Evolutionary conservation across 92 coral and sea anemone species (phyloP).

Genomic region (Siderastrea radians): DNA sequence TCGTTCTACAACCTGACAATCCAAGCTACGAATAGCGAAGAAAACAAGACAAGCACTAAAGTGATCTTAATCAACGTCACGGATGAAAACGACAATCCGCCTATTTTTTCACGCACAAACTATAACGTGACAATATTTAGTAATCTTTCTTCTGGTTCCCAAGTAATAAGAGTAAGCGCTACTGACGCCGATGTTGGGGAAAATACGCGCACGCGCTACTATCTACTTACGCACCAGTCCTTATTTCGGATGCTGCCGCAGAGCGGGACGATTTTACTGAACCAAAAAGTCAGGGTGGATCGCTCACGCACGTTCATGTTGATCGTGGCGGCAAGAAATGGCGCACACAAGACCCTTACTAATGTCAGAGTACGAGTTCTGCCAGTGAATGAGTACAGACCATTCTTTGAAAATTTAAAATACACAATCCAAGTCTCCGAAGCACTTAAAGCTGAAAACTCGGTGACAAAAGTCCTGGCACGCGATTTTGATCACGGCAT

Average conservation of each 20-base stretch:
- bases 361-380: slow-evolving; percentile 61
- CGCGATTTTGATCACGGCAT: slow-evolving; percentile 75
- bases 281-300: slow-evolving; percentile 69
- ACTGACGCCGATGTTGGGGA: slow-evolving; percentile 76
- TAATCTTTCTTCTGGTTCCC: slow-evolving; percentile 70
- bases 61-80: slow-evolving; percentile 63
- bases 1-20: slow-evolving; percentile 74
- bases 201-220: slow-evolving; percentile 71
- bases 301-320: slow-evolving; percentile 58
- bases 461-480: slow-evolving; percentile 76
- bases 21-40: slow-evolving; percentile 77
- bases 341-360: slow-evolving; percentile 56
- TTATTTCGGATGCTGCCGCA: slow-evolving; percentile 77
- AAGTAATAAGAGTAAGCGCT: slow-evolving; percentile 77
- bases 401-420: slow-evolving; percentile 74
- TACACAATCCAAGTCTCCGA: slow-evolving; percentile 83
- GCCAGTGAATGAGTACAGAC: slow-evolving; percentile 80
- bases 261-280: slow-evolving; percentile 77
- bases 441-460: slow-evolving; percentile 82
- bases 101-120: slow-evolving; percentile 54
- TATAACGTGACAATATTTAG: slow-evolving; percentile 76
- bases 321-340: slow-evolving; percentile 77
- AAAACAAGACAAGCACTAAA: slow-evolving; percentile 70
- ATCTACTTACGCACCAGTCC: slow-evolving; percentile 51
- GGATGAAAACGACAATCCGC: slow-evolving; percentile 83